These are phyloP conservation scores for Chaetodon trifasciatus DNA, from an alignment of 2,797 vertebrate genomes.

Conservation along the genomic window DNA sequence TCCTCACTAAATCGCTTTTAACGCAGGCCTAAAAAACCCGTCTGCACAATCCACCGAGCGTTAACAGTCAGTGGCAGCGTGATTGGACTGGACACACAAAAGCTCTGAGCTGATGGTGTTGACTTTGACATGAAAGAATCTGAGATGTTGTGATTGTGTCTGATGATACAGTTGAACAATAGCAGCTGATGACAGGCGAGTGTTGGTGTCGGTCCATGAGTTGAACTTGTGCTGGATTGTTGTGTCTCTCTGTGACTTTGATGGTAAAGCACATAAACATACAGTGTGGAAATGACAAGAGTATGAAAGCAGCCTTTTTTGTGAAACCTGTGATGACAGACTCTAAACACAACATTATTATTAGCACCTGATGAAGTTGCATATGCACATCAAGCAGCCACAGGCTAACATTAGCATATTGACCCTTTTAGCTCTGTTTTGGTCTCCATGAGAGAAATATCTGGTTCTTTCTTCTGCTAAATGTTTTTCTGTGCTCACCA, in stretches of 20 bases:
- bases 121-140: constrained; percentile 52
- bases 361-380: background rate
- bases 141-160: constrained; percentile 53
- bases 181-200: constrained; percentile 55
- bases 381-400: too few species aligned
- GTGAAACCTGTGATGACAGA: background rate
- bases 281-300: background rate
- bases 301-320: background rate
- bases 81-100: constrained; percentile 42
- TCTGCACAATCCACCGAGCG: constrained; percentile 32
- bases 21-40: constrained; percentile 34
- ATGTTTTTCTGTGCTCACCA: background rate
- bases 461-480: background rate
- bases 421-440: background rate
- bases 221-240: constrained; percentile 16
- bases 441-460: background rate
- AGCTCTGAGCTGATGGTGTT: constrained; percentile 42
- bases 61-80: constrained; percentile 44
- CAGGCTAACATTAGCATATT: background rate
- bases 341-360: background rate
- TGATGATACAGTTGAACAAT: constrained; percentile 58
- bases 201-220: background rate
- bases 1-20: constrained; percentile 33
- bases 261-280: background rate
- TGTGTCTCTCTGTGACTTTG: constrained; percentile 25